Evolutionary conservation across 2,113 vertebrate species (phyloP), one percentile per base, ranked within the genome.

Genomic region (Aspidoscelis tigris): DNA sequence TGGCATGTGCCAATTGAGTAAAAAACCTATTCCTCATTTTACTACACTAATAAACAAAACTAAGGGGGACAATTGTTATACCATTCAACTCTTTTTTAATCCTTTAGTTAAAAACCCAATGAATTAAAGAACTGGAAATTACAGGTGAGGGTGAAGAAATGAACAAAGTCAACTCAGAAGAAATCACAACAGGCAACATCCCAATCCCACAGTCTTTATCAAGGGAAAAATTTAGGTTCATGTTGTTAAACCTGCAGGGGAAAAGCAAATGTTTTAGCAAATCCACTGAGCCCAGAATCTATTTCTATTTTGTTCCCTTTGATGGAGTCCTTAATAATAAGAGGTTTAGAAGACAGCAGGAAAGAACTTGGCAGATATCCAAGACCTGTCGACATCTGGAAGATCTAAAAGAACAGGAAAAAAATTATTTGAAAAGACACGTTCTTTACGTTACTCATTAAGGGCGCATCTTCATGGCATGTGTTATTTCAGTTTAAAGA

Each of bases 21-120:
- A n/a, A 22, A 24, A n/a, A 58, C 20, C 33, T 22, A 10, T 43
- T 80, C 16, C 78, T 9, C n/a, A 68, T 18, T 72, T 84, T 82
- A 78, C 83, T 87, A 89, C 90, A 80, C 78, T 81, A 24, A 80
- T 65, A 88, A 91, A 77, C 8, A 85, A 78, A 24, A 33, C 8
- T n/a, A 72, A 83, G 70, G 73, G 81, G 78, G 84, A 53, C 24
- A 41, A 80, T 69, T 10, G 61, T 79, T 9, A 73, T 77, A 84
- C 71, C 53, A 90, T 50, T 75, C 18, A 86, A 90, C 76, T 90
- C 90, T 0, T 16, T 61, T 50, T 86, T 90, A 88, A 87, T 50
- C 26, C 86, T 82, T 87, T 39, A 88, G 43, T 2, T 76, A 80
- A 64, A 5, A 81, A 80, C 55, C 73, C 21, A 47, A 24, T 7